Evolutionary conservation across 2,888 invertebrate genomes (phyloP), one percentile per base, ranked within the genome.

Genomic region (Imbricaverruca yamaguchii): DNA sequence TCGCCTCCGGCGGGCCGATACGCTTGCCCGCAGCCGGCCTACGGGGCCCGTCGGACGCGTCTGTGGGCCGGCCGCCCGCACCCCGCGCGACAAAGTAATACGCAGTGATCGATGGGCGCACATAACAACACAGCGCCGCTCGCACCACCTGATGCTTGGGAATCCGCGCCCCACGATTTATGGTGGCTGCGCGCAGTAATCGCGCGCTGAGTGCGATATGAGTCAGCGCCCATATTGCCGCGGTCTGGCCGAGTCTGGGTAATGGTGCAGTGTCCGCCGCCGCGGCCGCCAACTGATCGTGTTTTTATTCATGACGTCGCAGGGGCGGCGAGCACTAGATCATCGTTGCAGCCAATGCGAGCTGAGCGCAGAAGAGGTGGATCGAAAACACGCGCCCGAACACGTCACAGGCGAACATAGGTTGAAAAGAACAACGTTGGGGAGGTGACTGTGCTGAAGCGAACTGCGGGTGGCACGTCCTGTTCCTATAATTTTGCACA

Each of bases 131-230:
- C 25, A 67, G 13, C 67, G 67, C 25, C 6, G 74, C 53, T 59
- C 74, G 39, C 39, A 39, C 74, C 74, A 74, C 74, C 74, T 74
- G 74, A 74, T 74, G 74, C 74, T 7, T 53, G 74, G 69, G 7
- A 18, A 65, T 23, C 13, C 74, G 7, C 53, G 15, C 53, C 0
- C n/a, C 74, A 53, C 53, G 74, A 74, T 74, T 74, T 74, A 74
- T 74, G 53, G 74, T 74, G 18, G 23, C 74, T 53, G 53, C 23
- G 15, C 23, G 74, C 53, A 39, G 74, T 74, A 74, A 74, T 74
- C 74, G 13, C 25, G 21, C 74, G 53, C 53, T 74, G 53, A 74
- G 74, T 53, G 15, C 53, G 53, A 39, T 74, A 74, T 74, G 74
- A 74, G 74, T 74, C 74, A 74, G 74, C 74, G 15, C 10, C 74